Evolutionary conservation across 2,113 vertebrate genomes (phyloP).

Genomic region (cattle (Bos taurus)): DNA sequence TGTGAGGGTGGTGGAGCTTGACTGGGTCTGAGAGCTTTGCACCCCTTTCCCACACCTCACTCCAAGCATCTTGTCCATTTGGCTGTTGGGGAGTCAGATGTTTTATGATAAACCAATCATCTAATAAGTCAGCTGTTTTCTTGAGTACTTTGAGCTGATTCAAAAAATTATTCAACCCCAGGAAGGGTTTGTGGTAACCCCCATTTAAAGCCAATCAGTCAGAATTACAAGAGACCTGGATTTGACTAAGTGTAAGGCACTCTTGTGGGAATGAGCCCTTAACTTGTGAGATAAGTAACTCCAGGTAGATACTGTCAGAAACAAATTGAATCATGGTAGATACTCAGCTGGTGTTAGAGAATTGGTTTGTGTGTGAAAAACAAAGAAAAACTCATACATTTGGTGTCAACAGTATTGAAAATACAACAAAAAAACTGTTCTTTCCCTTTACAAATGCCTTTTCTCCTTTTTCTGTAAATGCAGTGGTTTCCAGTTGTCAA

Average conservation of each 20-base stretch:
- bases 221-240: not conserved
- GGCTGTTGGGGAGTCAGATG: not conserved
- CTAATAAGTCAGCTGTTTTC: not conserved
- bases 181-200: not conserved
- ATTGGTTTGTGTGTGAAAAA: too few relatives aligned
- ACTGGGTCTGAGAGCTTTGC: not conserved
- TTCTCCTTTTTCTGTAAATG: not conserved
- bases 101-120: not conserved
- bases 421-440: too few relatives aligned
- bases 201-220: not conserved
- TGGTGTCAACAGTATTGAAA: too few relatives aligned
- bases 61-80: not conserved
- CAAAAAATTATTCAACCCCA: not conserved
- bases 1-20: not conserved
- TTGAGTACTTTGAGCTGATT: not conserved
- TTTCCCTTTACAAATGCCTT: too few relatives aligned
- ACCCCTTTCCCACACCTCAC: not conserved
- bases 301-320: too few relatives aligned
- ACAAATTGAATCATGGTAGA: too few relatives aligned
- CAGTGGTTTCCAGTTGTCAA: not conserved
- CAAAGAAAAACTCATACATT: too few relatives aligned
- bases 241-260: not conserved
- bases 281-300: not conserved
- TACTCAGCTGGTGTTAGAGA: too few relatives aligned
- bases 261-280: not conserved